phyloP scores from a whole-genome alignment of 2,797 vertebrate species.

The Mormyrops attenuatus region DNA sequence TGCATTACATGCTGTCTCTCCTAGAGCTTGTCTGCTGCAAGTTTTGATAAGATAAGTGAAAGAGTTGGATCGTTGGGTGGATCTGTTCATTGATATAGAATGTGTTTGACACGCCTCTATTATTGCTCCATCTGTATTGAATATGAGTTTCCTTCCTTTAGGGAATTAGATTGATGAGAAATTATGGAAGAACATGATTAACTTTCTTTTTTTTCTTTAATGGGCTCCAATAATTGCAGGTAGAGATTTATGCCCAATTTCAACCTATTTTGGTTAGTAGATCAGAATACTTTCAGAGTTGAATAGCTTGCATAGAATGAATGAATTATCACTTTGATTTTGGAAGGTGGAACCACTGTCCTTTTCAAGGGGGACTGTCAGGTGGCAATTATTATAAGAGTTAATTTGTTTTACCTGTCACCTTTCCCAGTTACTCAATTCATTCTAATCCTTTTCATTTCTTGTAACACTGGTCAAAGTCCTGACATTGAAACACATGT shows the following conservation, averaged over 20 bases:
- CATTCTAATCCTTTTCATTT: background rate
- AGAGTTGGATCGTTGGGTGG: background rate
- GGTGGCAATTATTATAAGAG: background rate
- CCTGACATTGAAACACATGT: background rate
- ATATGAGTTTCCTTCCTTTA: background rate
- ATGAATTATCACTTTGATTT: background rate
- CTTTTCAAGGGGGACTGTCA: background rate
- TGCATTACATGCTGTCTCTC: conserved; percentile 2
- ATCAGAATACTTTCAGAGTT: background rate
- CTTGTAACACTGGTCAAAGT: background rate
- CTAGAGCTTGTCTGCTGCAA: conserved; percentile 5
- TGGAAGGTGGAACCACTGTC: background rate
- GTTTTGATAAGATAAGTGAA: conserved; percentile 10
- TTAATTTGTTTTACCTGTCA: background rate
- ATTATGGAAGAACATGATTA: background rate
- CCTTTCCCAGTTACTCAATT: background rate
- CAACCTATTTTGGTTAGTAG: background rate
- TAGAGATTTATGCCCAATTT: background rate
- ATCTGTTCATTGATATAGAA: background rate
- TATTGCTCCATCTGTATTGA: background rate
- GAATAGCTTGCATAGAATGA: background rate
- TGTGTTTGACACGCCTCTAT: background rate
- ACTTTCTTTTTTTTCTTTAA: background rate
- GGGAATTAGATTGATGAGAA: conserved; percentile 1
- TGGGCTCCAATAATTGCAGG: background rate